Base-by-base conservation (phyloP, 2,113 vertebrate species). In the Bungarus multicinctus region DNA sequence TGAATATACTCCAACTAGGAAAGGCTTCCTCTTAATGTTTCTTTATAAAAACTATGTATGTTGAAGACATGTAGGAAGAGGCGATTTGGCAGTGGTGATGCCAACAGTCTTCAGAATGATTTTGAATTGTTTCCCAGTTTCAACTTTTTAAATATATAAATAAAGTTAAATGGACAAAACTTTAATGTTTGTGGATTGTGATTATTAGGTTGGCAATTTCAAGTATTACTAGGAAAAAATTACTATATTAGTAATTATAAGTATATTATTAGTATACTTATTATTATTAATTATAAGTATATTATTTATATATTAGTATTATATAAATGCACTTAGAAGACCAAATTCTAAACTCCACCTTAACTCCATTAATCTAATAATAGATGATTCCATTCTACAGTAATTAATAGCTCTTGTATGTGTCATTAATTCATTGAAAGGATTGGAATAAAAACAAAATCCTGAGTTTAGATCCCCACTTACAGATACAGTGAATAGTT, bases 41-140 rank as follows among this genome's bases (percentile, higher is more conserved):
- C 10, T 60, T 92, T 90, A 50, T 45, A 85, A n/a, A 34, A n/a
- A 20, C 50, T 60, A 45, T 93, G n/a, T 20, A 47, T 81, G 39
- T 10, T 16, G 4, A 39, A 74, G 85, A 81, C 34, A 57, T 7
- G 50, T 23, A 55, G 47, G 74, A 45, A 18, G 8, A 74, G 39
- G 20, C 10, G 39, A 57, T 10, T 39, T 87, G 93, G 89, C 69
- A 64, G 8, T 50, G 52, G 58, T 91, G 12, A 74, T 94, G 55
- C 3, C 0, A 86, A 60, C 60, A 94, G 55, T 0, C 22, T 95
- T 89, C 89, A 91, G 92, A 95, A 92, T 3, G 50, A 88, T 52
- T 39, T 85, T 96, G 95, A 91, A 95, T 91, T 27, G 25, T 89
- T 92, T 94, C 89, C 93, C 94, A 94, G 50, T 85, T 95, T 93